Percentiles rank a stretch among this genome's conserved stretches.
Evolutionary conservation across 2,888 invertebrate species (phyloP).

Genomic region (Abscondita cerata): DNA sequence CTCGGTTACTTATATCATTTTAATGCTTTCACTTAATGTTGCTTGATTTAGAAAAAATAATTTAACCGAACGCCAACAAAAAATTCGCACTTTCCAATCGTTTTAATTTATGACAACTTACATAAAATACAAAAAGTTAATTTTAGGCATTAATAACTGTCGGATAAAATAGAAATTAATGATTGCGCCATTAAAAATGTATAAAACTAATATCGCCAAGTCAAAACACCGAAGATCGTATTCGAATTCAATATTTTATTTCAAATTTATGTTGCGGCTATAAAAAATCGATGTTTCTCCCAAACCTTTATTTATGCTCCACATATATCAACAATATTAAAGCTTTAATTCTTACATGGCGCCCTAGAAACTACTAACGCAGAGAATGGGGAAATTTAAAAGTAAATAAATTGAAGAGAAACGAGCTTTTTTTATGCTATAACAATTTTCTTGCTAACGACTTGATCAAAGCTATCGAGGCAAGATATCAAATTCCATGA

Average conservation of each 20-base stretch:
- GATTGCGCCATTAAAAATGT: not conserved
- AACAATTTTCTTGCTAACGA: conserved; percentile 35
- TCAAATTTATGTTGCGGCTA: conserved; percentile 23
- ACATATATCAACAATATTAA: conserved; percentile 6
- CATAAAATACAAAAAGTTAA: conserved; percentile 18
- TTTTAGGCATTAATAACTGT: conserved; percentile 23
- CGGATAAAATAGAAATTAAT: conserved; percentile 29
- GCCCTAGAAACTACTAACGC: too few relatives aligned
- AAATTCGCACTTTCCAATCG: conserved; percentile 2
- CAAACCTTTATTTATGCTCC: conserved; percentile 4
- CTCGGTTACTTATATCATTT: not conserved
- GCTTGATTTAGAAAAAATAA: not conserved
- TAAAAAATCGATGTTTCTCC: conserved; percentile 9
- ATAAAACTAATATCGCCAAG: too few relatives aligned
- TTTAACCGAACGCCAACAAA: conserved; percentile 11
- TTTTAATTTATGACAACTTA: conserved; percentile 24
- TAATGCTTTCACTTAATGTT: not conserved
- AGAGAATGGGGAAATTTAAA: too few relatives aligned
- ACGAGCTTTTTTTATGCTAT: conserved; percentile 21
- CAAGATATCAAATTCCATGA: conserved; percentile 35
- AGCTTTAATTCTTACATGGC: conserved; percentile 1
- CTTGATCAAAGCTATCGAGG: conserved; percentile 33
- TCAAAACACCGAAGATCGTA: not conserved
- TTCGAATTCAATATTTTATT: conserved; percentile 28
- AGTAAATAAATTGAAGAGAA: conserved; percentile 1